phyloP scores from a whole-genome alignment of 2,797 vertebrate genomes.

The Protonibea diacanthus region DNA sequence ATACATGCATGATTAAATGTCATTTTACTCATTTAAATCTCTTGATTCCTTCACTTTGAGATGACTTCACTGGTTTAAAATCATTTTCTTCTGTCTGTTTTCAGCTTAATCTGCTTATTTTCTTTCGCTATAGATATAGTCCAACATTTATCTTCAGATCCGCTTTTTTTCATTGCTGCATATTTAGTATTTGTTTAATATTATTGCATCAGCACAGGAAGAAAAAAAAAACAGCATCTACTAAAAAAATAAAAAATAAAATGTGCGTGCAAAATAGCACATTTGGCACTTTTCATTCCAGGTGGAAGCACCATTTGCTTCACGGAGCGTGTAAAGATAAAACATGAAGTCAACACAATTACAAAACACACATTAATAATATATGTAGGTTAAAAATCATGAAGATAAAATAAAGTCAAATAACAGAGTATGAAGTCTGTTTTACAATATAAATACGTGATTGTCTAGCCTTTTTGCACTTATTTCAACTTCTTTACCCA shows the following conservation, averaged over 20 bases:
- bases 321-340: too few species aligned
- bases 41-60: not conserved
- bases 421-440: not conserved
- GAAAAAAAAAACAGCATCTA: not conserved
- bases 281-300: too few species aligned
- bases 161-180: too few species aligned
- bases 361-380: too few species aligned
- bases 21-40: slow-evolving; percentile 6
- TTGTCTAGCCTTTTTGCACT: too few species aligned
- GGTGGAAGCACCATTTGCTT: too few species aligned
- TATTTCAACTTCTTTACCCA: not conserved
- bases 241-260: not conserved
- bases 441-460: not conserved
- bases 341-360: too few species aligned
- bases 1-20: not conserved
- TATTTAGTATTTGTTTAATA: not conserved
- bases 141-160: not conserved
- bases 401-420: not conserved
- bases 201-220: not conserved
- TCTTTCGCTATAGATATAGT: not conserved
- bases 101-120: not conserved
- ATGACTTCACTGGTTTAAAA: not conserved
- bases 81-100: slow-evolving; percentile 1
- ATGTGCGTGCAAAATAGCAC: too few species aligned
- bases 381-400: too few species aligned